Evolutionary conservation across 2,797 vertebrate species (phyloP).

Genomic region (Protosalanx chinensis): DNA sequence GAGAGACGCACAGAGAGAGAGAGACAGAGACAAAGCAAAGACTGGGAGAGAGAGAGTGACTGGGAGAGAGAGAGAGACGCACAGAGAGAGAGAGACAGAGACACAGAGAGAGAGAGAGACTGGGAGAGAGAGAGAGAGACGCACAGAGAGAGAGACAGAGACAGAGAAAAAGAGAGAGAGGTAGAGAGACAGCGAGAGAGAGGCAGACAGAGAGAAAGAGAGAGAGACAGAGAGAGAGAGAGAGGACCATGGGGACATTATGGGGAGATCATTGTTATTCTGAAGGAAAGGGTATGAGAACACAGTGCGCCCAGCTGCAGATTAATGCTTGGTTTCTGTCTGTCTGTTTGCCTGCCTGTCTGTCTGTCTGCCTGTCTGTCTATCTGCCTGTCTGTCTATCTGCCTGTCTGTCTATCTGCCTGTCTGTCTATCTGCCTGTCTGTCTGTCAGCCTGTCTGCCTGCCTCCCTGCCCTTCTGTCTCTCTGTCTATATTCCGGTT

Average conservation of each 20-base stretch:
- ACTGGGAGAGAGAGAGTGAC: neutral
- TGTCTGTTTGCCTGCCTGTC: no score
- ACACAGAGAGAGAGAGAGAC: neutral
- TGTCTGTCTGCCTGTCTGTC: no score
- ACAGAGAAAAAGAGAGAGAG: neutral
- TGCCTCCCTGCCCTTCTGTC: neutral
- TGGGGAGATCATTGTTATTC: conserved; percentile 17
- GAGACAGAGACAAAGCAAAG: no score
- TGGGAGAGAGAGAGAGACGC: neutral
- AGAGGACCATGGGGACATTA: conserved; percentile 8
- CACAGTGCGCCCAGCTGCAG: neutral
- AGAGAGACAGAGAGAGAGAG: neutral
- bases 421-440: no score
- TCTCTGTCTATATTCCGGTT: no score
- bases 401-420: no score
- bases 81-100: neutral
- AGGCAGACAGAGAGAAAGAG: neutral
- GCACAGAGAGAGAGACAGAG: neutral
- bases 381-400: neutral
- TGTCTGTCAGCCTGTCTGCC: neutral
- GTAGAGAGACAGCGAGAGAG: neutral
- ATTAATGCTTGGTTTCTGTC: neutral
- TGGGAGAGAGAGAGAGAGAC: neutral
- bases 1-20: neutral
- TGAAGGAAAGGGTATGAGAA: conserved; percentile 7